Evolutionary conservation across 2,113 vertebrate genomes (phyloP), one percentile per base, ranked within the genome.

Genomic region (Pseudopipra pipra): DNA sequence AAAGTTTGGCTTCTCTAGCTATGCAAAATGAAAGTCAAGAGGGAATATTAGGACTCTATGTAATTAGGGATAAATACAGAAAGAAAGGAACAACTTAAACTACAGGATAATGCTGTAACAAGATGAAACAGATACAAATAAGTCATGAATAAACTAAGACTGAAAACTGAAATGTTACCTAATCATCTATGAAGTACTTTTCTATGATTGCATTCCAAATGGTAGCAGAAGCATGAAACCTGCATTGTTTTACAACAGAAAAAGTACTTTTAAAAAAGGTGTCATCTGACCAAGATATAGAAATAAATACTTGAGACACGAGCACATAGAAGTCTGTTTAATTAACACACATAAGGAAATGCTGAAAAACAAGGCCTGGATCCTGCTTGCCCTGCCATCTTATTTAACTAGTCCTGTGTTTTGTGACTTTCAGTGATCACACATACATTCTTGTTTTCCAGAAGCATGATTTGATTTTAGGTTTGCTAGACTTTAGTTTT

Each of bases 401-500:
- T 84, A 66, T 33, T 76, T 74, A 90, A 77, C 12, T 77, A 39
- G 33, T 55, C 61, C 19, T 43, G 6, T 25, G 51, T 35, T 80
- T 74, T 30, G 15, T 63, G 68, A 33, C 44, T 86, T 67, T 55
- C 59, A 67, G 18, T 46, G 41, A 35, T 72, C 35, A 59, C 20
- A 49, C 22, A 47, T 41, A 71, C 20, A 47, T 74, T 63, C 39
- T 39, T 55, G 12, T 77, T 89, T 81, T 82, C 72, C 61, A 93
- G 83, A 93, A 84, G 61, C 47, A 74, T 59, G 20, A 52, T 55
- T 74, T 88, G 51, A 88, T 89, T 96, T 95, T 25, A 92, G 61
- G 63, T 95, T 89, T 90, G 76, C 86, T 95, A 96, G 95, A 96
- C 93, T 95, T 86, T 43, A 74, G 67, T 78, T 93, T 90, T 71